These are phyloP conservation scores for Cettia cetti DNA, from an alignment of 2,113 vertebrate species.

Conservation along the genomic window DNA sequence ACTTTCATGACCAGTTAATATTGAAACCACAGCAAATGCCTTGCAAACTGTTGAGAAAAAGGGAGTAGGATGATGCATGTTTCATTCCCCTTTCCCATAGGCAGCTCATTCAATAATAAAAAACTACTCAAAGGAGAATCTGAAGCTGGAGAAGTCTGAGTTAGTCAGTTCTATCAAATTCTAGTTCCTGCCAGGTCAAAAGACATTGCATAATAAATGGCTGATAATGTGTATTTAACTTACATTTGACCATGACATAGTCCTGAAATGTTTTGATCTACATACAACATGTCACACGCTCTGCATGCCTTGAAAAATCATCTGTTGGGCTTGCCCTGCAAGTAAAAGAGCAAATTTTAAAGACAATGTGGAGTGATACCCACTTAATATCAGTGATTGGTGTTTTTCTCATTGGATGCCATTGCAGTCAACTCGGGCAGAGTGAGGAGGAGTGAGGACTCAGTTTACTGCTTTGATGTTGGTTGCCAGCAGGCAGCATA, in stretches of 20 bases:
- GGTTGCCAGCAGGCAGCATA: background rate
- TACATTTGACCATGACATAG: background rate
- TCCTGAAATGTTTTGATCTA: background rate
- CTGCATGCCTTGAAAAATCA: background rate
- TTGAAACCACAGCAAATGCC: background rate
- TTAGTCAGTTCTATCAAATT: background rate
- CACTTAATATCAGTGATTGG: rapidly evolving
- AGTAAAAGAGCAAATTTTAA: background rate
- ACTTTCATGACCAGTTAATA: background rate
- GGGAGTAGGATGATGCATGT: background rate
- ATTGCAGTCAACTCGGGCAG: background rate
- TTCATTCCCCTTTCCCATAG: background rate
- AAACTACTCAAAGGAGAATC: background rate
- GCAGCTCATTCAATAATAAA: background rate
- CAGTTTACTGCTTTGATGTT: background rate
- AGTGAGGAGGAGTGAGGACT: background rate
- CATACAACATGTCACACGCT: background rate
- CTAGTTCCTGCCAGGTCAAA: background rate
- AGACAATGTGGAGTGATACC: background rate
- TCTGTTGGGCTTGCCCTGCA: background rate
- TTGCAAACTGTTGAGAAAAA: background rate
- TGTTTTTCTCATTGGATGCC: background rate
- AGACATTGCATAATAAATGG: background rate
- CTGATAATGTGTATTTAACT: background rate
- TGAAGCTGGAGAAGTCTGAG: background rate